Evolutionary conservation across 2,888 invertebrate species (phyloP).

Genomic region (Heliconius hortense): DNA sequence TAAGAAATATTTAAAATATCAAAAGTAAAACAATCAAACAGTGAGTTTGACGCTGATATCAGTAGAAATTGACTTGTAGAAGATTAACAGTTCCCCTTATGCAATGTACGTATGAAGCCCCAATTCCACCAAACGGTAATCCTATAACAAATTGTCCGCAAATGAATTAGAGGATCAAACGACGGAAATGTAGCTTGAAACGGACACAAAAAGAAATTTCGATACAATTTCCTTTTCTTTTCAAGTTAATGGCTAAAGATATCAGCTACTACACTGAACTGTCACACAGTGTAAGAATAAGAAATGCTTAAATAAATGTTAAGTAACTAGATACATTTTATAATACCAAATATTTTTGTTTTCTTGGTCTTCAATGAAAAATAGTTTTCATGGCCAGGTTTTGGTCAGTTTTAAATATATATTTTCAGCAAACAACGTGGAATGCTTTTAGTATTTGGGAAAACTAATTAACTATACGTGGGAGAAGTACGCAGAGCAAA

Average conservation of each 20-base stretch:
- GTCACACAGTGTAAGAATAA: neutral
- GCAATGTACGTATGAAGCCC: slow-evolving; percentile 2
- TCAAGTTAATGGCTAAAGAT: slow-evolving; percentile 22
- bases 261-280: neutral
- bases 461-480: too few species aligned
- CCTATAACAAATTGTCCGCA: slow-evolving; percentile 26
- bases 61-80: neutral
- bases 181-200: slow-evolving; percentile 21
- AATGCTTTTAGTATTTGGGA: too few species aligned
- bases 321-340: neutral
- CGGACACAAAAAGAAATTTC: slow-evolving; percentile 27
- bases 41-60: neutral
- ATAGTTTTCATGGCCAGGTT: too few species aligned
- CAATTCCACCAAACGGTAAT: slow-evolving; percentile 24
- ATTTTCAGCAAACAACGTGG: too few species aligned
- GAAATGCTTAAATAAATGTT: too few species aligned
- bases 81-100: slow-evolving; percentile 5
- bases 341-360: too few species aligned
- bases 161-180: slow-evolving; percentile 31
- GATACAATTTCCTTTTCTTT: slow-evolving; percentile 30
- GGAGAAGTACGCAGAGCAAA: too few species aligned
- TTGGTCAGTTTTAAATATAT: too few species aligned
- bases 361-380: too few species aligned
- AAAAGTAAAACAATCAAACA: neutral
- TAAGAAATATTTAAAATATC: neutral